These are phyloP conservation scores for Phrynosoma platyrhinos DNA, from an alignment of 2,113 vertebrate genomes.

Conservation along the genomic window DNA sequence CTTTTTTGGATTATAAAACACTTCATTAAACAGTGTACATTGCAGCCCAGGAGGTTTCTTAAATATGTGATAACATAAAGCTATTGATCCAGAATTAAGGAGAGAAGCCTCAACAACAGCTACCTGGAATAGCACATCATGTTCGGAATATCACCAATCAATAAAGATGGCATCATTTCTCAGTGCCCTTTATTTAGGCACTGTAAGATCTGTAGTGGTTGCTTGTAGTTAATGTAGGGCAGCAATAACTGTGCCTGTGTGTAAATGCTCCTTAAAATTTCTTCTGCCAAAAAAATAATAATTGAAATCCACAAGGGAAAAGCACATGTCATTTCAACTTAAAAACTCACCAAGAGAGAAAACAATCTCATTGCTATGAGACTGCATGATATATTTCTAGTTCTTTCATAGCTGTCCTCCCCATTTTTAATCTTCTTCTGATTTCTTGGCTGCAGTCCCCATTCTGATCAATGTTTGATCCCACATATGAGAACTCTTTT, in stretches of 20 bases:
- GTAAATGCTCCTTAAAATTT: neutral
- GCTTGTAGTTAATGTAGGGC: neutral
- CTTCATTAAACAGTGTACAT: neutral
- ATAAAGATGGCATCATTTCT: neutral
- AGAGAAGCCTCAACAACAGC: neutral
- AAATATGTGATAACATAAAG: neutral
- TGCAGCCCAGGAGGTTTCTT: neutral
- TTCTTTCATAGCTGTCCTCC: too few species aligned
- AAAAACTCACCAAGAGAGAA: slow-evolving; percentile 8
- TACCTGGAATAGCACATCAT: neutral
- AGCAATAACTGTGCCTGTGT: neutral
- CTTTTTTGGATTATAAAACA: neutral
- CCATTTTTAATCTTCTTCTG: too few species aligned
- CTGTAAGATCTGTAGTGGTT: neutral
- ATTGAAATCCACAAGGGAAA: neutral
- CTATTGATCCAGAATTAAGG: slow-evolving; percentile 4
- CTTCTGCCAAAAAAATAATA: neutral
- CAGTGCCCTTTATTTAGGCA: neutral
- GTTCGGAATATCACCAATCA: neutral
- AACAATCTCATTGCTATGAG: neutral
- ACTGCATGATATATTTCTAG: neutral
- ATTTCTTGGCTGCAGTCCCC: too few species aligned
- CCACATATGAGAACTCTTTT: too few species aligned
- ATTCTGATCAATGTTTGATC: too few species aligned
- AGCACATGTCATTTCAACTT: neutral